phyloP scores from a whole-genome alignment of 2,888 invertebrate genomes.

The Cheilosia pagana region DNA sequence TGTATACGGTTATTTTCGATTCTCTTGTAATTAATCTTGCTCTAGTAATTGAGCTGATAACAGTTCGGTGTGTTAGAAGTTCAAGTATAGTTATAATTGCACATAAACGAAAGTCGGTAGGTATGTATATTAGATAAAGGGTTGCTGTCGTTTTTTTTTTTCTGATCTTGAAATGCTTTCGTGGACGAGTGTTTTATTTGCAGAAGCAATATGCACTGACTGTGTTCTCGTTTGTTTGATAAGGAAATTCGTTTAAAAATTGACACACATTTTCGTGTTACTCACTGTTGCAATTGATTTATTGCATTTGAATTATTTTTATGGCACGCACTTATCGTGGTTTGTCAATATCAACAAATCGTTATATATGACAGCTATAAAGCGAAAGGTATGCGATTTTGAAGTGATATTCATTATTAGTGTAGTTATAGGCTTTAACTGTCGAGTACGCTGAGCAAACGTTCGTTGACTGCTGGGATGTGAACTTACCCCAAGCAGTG shows the following conservation, averaged over 20 bases:
- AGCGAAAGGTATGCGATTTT: neutral
- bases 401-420: neutral
- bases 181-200: slow-evolving; percentile 13
- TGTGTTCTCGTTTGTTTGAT: neutral
- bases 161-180: slow-evolving; percentile 22
- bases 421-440: neutral
- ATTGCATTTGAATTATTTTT: slow-evolving; percentile 21
- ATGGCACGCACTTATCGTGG: slow-evolving; percentile 1
- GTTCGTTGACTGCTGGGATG: too few species aligned
- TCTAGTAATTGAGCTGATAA: slow-evolving; percentile 65
- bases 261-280: neutral
- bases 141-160: neutral
- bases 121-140: neutral
- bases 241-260: neutral
- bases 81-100: slow-evolving; percentile 45
- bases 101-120: slow-evolving; percentile 26
- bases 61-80: slow-evolving; percentile 62
- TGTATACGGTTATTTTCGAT: slow-evolving; percentile 33
- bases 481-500: too few species aligned
- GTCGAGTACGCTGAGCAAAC: too few species aligned
- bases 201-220: neutral
- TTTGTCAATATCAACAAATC: neutral
- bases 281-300: slow-evolving; percentile 33
- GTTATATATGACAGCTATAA: neutral
- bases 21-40: slow-evolving; percentile 68